A percentile compares a stretch with the other conserved stretches of the same genome.
Evolutionary conservation across 2,888 invertebrate species (phyloP).

Genomic region (Fragum whitleyi): DNA sequence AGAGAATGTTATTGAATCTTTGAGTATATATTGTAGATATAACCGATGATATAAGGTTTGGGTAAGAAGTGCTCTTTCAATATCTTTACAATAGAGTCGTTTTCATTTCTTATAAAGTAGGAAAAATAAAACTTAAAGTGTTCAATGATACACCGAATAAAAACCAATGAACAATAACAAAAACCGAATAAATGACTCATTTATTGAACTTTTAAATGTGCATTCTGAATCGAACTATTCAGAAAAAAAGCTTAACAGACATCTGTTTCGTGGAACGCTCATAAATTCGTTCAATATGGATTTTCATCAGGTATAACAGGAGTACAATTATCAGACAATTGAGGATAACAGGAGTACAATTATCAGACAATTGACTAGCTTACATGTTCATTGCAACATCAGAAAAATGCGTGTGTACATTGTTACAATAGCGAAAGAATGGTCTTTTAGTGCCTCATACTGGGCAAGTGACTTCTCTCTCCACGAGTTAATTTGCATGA

Average conservation of each 20-base stretch:
- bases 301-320: neutral
- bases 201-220: neutral
- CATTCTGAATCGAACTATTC: neutral
- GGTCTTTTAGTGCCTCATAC: constrained; percentile 1
- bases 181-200: neutral
- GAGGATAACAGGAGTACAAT: neutral
- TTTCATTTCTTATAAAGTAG: too few species aligned
- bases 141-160: too few species aligned
- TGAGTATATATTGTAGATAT: too few species aligned
- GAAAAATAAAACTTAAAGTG: too few species aligned
- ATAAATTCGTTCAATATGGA: neutral
- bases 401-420: neutral
- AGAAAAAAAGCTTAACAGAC: neutral
- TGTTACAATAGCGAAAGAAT: neutral
- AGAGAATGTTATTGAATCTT: too few species aligned
- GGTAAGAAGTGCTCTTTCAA: too few species aligned
- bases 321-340: neutral
- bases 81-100: too few species aligned
- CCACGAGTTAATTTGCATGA: neutral
- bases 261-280: neutral
- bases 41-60: too few species aligned
- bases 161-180: too few species aligned
- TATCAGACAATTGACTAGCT: neutral
- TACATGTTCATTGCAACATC: neutral
- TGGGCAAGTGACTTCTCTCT: constrained; percentile 2